These are phyloP conservation scores for Ctenodactylus gundi DNA, from an alignment of 2,113 vertebrate genomes.

Conservation along the genomic window DNA sequence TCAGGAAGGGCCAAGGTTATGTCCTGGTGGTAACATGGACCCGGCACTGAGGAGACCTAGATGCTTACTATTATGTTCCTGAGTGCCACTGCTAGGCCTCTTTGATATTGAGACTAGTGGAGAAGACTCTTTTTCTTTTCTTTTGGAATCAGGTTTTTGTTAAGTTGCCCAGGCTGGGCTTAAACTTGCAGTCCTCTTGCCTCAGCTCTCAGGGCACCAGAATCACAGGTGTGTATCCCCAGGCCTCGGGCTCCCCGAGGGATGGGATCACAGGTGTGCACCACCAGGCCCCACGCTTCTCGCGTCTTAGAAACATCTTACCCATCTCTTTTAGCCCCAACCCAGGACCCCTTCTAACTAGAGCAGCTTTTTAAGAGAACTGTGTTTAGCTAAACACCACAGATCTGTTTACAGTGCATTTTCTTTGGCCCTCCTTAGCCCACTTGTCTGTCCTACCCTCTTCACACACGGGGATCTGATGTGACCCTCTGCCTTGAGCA, in stretches of 20 bases:
- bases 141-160: not conserved
- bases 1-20: not conserved
- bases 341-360: not conserved
- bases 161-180: not conserved
- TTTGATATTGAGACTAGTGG: no score
- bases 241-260: not conserved
- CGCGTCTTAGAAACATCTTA: no score
- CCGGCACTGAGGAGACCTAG: not conserved
- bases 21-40: no score
- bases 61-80: not conserved
- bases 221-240: not conserved
- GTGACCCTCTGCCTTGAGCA: not conserved
- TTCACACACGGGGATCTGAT: no score
- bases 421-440: no score
- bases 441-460: no score
- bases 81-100: no score
- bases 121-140: not conserved
- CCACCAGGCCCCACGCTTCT: rapidly evolving
- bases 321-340: not conserved
- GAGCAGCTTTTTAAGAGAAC: not conserved
- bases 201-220: not conserved
- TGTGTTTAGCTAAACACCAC: not conserved
- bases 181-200: not conserved
- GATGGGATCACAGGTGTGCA: not conserved
- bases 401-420: not conserved